phyloP scores from a whole-genome alignment of 1,140 invertebrate genomes.

The Sipha flava region DNA sequence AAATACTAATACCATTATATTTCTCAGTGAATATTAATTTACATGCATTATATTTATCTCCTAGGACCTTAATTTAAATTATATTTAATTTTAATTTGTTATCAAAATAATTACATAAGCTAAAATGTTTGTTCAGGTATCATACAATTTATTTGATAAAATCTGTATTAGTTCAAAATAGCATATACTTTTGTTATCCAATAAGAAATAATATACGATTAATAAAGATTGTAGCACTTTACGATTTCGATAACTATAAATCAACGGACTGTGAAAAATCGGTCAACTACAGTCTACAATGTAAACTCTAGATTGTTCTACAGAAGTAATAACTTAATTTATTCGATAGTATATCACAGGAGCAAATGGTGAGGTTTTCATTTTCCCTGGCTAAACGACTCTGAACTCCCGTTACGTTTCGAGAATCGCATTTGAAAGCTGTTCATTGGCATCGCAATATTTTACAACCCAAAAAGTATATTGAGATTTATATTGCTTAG shows the following conservation, averaged over 20 bases:
- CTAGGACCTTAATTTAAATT: too few species aligned
- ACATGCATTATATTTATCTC: too few species aligned
- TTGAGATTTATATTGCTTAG: background rate
- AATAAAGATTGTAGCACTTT: background rate
- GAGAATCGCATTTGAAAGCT: background rate
- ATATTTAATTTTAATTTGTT: too few species aligned
- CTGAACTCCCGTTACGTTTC: background rate
- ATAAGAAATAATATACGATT: background rate
- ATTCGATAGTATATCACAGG: background rate
- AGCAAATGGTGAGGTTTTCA: background rate
- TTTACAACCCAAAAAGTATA: background rate
- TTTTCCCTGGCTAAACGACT: background rate
- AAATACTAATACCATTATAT: too few species aligned
- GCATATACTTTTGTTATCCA: too few species aligned
- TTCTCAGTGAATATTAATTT: too few species aligned
- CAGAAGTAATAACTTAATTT: conserved; percentile 17
- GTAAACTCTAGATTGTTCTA: background rate
- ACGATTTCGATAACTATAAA: background rate
- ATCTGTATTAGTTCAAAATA: too few species aligned
- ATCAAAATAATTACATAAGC: too few species aligned
- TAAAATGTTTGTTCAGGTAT: too few species aligned
- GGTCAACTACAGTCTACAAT: background rate
- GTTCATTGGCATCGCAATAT: background rate
- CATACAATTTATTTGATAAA: too few species aligned
- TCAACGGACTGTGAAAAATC: background rate